Evolutionary conservation across 2,797 vertebrate genomes (phyloP), one percentile per base, ranked within the genome.

Genomic region (Pangasius macronema): DNA sequence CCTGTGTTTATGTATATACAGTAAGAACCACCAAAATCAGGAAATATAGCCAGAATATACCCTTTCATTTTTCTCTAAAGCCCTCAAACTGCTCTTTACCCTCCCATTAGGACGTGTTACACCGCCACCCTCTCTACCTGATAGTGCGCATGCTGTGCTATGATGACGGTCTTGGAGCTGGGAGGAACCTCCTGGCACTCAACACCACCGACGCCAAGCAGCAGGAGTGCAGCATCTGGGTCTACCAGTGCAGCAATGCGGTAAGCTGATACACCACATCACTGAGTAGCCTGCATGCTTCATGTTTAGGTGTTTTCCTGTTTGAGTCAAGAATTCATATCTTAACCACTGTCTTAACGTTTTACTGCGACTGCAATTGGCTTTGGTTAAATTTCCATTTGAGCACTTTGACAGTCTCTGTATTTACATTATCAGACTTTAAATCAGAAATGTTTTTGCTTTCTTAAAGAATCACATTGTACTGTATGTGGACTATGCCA

Each of bases 121-220:
- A 99, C 3, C 96, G 99, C 70, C 98, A 99, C 1, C 97, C 98
- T 0, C 96, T 99, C 11, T 99, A 98, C 93, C 92, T 99, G 87
- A 98, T 99, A 7, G 95, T 99, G 72, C 96, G 97, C 22, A 99
- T 99, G 98, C 95, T 99, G 92, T 99, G 98, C 89, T 99, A 99
- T 0, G 98, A 99, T 0, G 98, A 99, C 0, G 98, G 98, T 5
- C 95, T 99, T 57, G 97, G 97, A 0, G 96, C 97, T 1, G 98
- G 98, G 30, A 98, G 96, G 91, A 99, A 97, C 94, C 95, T 99
- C 76, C 92, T 99, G 91, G 98, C 97, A 55, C 94, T 99, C 90
- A 99, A 98, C 93, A 99, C 98, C 91, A 97, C 98, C 0, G 97
- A 99, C 16, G 90, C 94, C 11, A 91, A 95, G 87, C 96, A 97